Conservation (phyloP, 2,797 vertebrate genomes). For the Muscicapa striata region DNA sequence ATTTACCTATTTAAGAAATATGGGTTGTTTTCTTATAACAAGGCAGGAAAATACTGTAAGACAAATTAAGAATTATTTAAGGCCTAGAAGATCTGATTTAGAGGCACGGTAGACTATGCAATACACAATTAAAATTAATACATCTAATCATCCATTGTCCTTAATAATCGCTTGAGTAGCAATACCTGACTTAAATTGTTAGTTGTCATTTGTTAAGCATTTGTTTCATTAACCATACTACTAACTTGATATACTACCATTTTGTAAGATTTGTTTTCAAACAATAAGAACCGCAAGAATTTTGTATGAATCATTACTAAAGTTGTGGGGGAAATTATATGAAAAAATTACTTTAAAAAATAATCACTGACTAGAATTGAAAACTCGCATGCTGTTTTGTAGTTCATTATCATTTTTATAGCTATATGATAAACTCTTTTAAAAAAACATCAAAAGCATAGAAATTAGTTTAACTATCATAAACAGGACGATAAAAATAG, state of each 20-base stretch:
- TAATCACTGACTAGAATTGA: not conserved
- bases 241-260: not conserved
- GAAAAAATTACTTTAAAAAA: not conserved
- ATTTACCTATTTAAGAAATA: not conserved
- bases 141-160: not conserved
- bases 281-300: not conserved
- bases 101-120: not conserved
- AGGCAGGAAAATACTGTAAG: not conserved
- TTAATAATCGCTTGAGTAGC: not conserved
- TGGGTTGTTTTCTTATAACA: not conserved
- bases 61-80: not conserved
- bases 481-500: constrained; percentile 6
- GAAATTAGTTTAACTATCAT: constrained; percentile 4
- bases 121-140: not conserved
- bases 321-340: not conserved
- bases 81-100: not conserved
- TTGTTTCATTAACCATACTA: not conserved
- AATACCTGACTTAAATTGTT: not conserved
- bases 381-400: not conserved
- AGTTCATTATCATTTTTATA: constrained; percentile 28
- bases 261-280: not conserved
- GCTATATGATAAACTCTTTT: not conserved
- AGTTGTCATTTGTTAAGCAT: not conserved
- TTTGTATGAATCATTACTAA: not conserved
- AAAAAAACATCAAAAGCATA: not conserved